phyloP scores from a whole-genome alignment of 2,113 vertebrate species.

The Chaetura pelagica region DNA sequence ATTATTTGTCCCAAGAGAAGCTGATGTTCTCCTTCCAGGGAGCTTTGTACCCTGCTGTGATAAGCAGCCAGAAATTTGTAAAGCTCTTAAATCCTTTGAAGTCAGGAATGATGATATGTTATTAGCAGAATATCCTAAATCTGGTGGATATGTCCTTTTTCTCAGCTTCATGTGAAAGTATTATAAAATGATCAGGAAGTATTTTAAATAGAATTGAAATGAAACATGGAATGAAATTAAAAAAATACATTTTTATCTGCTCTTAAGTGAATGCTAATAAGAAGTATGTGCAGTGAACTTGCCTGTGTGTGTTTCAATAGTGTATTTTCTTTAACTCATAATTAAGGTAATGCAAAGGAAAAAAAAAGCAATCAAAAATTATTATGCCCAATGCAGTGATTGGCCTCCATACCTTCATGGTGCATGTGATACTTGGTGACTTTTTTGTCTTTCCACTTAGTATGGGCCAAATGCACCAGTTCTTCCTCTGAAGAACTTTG shows the following conservation, averaged over 20 bases:
- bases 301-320: not conserved
- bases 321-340: not conserved
- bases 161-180: not conserved
- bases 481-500: not conserved
- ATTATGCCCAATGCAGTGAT: not conserved
- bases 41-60: not conserved
- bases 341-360: not conserved
- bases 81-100: constrained; percentile 17
- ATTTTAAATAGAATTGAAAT: not conserved
- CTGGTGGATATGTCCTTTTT: not conserved
- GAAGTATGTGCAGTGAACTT: not conserved
- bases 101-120: not conserved
- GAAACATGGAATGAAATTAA: not conserved
- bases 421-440: not conserved
- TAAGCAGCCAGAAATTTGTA: not conserved
- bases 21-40: not conserved
- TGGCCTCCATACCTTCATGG: not conserved
- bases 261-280: not conserved
- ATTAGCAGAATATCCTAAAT: constrained; percentile 1
- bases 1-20: not conserved
- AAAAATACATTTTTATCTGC: not conserved
- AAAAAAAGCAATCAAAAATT: not conserved
- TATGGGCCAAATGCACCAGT: not conserved
- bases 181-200: not conserved
- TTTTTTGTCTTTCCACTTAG: not conserved